Evolutionary conservation across 1,140 invertebrate genomes (phyloP).

Genomic region (Tetramorium simillimum): DNA sequence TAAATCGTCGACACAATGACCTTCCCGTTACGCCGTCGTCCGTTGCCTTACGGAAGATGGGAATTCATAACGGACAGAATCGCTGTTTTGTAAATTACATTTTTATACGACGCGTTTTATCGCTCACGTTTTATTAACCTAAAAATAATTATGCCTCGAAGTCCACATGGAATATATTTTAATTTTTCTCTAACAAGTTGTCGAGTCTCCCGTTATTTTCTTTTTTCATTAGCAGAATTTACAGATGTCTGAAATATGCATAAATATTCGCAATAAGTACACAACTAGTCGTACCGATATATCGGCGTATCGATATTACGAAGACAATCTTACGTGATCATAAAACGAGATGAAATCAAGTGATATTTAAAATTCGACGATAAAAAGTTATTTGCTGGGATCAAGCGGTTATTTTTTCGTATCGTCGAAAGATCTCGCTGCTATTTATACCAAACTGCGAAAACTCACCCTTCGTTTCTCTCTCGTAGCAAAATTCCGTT

Average conservation of each 20-base stretch:
- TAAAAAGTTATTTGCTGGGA: conserved; percentile 6
- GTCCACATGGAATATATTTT: neutral
- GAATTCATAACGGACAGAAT: neutral
- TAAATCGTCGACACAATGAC: conserved; percentile 47
- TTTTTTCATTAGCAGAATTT: neutral
- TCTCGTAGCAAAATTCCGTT: conserved; percentile 86
- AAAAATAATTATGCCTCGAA: neutral
- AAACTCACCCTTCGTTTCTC: conserved; percentile 6
- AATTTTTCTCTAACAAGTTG: neutral
- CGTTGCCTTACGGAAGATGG: conserved; percentile 20
- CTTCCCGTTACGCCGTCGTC: neutral
- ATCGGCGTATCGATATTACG: neutral
- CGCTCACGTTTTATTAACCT: neutral
- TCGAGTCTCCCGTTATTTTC: neutral
- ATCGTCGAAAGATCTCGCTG: conserved; percentile 21
- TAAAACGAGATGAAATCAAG: conserved; percentile 23
- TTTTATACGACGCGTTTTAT: neutral
- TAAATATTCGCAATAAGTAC: too few species aligned
- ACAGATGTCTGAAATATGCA: neutral
- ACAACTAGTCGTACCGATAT: neutral
- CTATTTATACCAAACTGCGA: conserved; percentile 18
- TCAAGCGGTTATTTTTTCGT: conserved; percentile 14
- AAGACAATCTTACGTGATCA: neutral
- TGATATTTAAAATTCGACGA: neutral
- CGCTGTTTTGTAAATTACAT: conserved; percentile 42